Base-by-base conservation (phyloP, 2,888 invertebrate genomes). In the Trichogramma dendrolimi region DNA sequence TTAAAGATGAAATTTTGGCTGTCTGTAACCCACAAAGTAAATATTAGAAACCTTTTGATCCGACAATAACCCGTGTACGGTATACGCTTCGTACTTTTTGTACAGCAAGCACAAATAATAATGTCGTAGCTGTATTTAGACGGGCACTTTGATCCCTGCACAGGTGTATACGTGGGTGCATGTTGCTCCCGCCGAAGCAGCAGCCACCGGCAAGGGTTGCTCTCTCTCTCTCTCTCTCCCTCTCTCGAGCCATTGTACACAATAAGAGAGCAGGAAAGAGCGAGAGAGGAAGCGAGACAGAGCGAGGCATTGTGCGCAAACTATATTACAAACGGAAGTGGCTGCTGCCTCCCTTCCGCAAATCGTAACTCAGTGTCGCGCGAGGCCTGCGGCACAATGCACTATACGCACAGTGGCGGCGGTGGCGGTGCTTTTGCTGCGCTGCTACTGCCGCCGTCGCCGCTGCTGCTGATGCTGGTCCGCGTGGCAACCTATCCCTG, bases 261-360 rank as follows among this genome's bases (percentile, higher is more conserved):
- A 27, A 27, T 27, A 27, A 27, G 27, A 27, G 27, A 27, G 27
- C 27, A 27, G 27, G 27, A 27, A 27, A 27, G 27, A 27, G 27
- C 27, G 27, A 27, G 27, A 27, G 27, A 27, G 27, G 27, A 27
- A 27, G 27, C 27, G 27, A 27, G 27, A 27, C 27, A 27, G 27
- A 27, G 27, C 27, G 27, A 70, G 70, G 73, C 73, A 78, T 78
- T 77, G 78, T 78, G 73, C 72, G 71, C 74, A 76, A 78, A 78
- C 77, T 78, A 76, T 75, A 78, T 78, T 78, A 76, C 77, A 77
- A 74, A 71, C 76, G 78, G 78, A 79, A 77, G 78, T 75, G 73
- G 73, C 73, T 72, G 72, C 77, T 72, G 73, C 72, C 76, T 75
- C 72, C 74, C 78, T 77, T 78, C 78, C 78, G 76, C 71, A 68